Evolutionary conservation across 1,140 invertebrate genomes (phyloP), one percentile per base, ranked within the genome.

Genomic region (Papilio aristodemus): DNA sequence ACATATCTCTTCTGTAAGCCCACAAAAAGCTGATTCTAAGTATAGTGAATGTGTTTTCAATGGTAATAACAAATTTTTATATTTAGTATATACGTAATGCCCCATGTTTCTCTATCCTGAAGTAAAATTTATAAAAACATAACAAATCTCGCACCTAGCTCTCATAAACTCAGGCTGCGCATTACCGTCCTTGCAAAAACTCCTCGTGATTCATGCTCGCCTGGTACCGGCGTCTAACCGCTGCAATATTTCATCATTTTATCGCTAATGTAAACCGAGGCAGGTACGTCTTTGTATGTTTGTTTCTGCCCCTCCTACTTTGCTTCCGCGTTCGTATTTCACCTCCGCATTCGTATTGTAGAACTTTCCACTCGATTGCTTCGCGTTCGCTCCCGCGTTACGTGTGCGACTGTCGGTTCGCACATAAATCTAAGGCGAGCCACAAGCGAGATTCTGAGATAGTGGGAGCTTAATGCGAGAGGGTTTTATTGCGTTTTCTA

Each of bases 241-340:
- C 54, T 66, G 77, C 81, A 71, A 78, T 88, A 86, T 83, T 79
- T 88, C 86, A 88, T 83, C 79, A 81, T 79, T 81, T 84, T 86
- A 88, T 86, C 83, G 80, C 80, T 88, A 86, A 88, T 86, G 82
- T 84, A 83, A 81, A 73, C 74, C 78, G 70, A 71, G 72, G 72
- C 74, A 75, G 77, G 79, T 83, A 81, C 70, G 74, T 72, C 72
- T n/a, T n/a, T 76, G 72, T 72, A 70, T 73, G 68, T 68, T 64
- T 72, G 70, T 76, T 74, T 74, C 70, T 66, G 63, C 71, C 60
- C 59, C 71, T 70, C 72, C 46, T n/a, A 13, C 25, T 54, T 43
- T 13, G 64, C 50, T 73, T 68, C 60, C 71, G 60, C 73, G 67
- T 74, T 71, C 50, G 69, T 69, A 25, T 62, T 64, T 70, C 69